Evolutionary conservation across 2,888 invertebrate species (phyloP), one percentile per base, ranked within the genome.

Genomic region (Synergus itoensis): DNA sequence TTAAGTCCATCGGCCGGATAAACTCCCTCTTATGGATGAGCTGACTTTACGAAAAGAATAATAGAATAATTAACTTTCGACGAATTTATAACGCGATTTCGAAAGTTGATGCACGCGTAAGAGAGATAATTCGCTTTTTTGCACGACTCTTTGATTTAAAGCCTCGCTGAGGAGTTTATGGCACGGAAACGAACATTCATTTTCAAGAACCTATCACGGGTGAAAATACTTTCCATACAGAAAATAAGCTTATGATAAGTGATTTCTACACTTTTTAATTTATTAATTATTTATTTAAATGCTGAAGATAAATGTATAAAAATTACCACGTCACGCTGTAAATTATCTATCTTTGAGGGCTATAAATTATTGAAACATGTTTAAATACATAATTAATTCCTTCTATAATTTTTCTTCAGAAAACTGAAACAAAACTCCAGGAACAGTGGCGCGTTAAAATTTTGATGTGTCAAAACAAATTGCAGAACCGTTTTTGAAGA

Each of bases 61-160:
- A 73, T 73, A 73, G 73, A 53, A 73, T 73, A 73, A 73, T 73
- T 73, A 73, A 73, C n/a, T 73, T 73, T 28, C 53, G 36, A 36
- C n/a, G 73, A 53, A 73, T 73, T 73, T 73, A 73, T 53, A 73
- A 73, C 36, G 36, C n/a, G 53, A n/a, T 53, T 73, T 73, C 53
- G 53, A 73, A 53, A 53, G 48, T 53, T 73, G 69, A 73, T 73
- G 69, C 28, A 73, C 36, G 36, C 36, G 45, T 69, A 69, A 73
- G 53, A 53, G 36, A 73, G 18, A 53, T 73, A 69, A 69, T 73
- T 73, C 36, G 11, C 53, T 53, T 73, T 73, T 36, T 73, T 53
- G 43, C 69, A 16, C 36, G 48, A 48, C 73, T 73, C 73, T 69
- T 69, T 73, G 48, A 73, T 73, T 73, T 53, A 53, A 73, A 53